Evolutionary conservation across 2,888 invertebrate genomes (phyloP).

Genomic region (Thyatira batis): DNA sequence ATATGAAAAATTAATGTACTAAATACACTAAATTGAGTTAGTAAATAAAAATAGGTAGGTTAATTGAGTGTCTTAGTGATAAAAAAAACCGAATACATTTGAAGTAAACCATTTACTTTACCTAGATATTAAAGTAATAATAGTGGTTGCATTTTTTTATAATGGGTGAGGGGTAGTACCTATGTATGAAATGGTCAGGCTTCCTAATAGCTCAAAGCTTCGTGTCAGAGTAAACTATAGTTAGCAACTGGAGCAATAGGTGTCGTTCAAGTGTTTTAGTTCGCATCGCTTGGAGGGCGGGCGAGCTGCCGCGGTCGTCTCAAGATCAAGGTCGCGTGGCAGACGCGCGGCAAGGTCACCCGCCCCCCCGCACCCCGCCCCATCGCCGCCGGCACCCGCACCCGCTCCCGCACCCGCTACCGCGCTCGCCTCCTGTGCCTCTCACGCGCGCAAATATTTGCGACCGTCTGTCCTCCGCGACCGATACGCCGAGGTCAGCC

Average conservation of each 20-base stretch:
- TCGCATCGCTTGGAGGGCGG: constrained; percentile 45
- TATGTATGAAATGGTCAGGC: too few relatives aligned
- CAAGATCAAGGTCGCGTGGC: constrained; percentile 80
- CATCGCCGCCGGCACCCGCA: constrained; percentile 38
- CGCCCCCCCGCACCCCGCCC: constrained; percentile 34
- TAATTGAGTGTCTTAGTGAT: too few relatives aligned
- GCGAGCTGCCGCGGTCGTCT: constrained; percentile 73
- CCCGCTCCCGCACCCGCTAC: constrained; percentile 27
- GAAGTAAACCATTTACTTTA: too few relatives aligned
- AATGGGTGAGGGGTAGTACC: too few relatives aligned
- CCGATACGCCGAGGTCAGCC: constrained; percentile 81
- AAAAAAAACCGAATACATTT: too few relatives aligned
- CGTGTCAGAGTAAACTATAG: too few relatives aligned
- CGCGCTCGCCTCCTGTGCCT: constrained; percentile 47
- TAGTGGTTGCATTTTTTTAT: too few relatives aligned
- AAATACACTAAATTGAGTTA: too few relatives aligned
- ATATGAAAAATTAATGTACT: too few relatives aligned
- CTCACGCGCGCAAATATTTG: constrained; percentile 77
- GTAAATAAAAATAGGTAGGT: too few relatives aligned
- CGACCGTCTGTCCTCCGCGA: constrained; percentile 81
- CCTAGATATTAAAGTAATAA: too few relatives aligned
- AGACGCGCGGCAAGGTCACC: constrained; percentile 78
- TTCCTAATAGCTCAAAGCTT: too few relatives aligned
- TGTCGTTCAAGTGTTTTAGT: constrained; percentile 51
- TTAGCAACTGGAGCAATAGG: constrained; percentile 55